Evolutionary conservation across 1,140 invertebrate species (phyloP), one percentile per base, ranked within the genome.

Genomic region (Microplitis mediator): DNA sequence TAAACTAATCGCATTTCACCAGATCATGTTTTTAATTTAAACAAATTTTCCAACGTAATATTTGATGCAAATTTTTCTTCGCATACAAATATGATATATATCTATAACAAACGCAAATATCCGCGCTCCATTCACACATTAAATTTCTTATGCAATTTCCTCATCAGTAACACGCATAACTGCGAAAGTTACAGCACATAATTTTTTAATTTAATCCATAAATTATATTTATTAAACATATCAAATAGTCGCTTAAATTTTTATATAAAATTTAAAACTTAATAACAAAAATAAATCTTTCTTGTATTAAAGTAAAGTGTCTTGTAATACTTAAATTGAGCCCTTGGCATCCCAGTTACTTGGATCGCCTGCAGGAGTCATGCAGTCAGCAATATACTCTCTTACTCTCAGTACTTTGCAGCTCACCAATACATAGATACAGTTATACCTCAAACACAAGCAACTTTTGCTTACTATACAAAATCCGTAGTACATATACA

Each of bases 61-160:
- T 5, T 45, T 6, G 16, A 45, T 64, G 36, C n/a, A 14, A 45
- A 64, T 45, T 45, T 45, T 9, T 3, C 39, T 9, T 45, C 11
- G 36, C 14, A 64, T 14, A 32, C 58, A 63, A 35, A 54, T n/a
- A 14, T 54, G 52, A 54, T 54, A 13, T 54, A 54, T 14, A 13
- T n/a, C 9, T 14, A 50, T 50, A 8, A 50, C 2, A n/a, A 16
- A 6, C 52, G 16, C 16, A 13, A 54, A 54, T 54, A 14, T 54
- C 52, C 9, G n/a, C 14, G n/a, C 52, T n/a, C 52, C 23, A 39
- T 31, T 23, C 31, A 36, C n/a, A 4, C n/a, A 11, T 65, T 65
- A 65, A 36, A 31, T 4, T 8, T 8, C 39, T 65, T 65, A 51
- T 51, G 63, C 39, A 52, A 65, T 51, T 65, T 65, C 63, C 63